Percentiles rank a stretch among this genome's conserved stretches.
Evolutionary conservation across 2,113 vertebrate species (phyloP).

Genomic region (Ctenomys sociabilis): DNA sequence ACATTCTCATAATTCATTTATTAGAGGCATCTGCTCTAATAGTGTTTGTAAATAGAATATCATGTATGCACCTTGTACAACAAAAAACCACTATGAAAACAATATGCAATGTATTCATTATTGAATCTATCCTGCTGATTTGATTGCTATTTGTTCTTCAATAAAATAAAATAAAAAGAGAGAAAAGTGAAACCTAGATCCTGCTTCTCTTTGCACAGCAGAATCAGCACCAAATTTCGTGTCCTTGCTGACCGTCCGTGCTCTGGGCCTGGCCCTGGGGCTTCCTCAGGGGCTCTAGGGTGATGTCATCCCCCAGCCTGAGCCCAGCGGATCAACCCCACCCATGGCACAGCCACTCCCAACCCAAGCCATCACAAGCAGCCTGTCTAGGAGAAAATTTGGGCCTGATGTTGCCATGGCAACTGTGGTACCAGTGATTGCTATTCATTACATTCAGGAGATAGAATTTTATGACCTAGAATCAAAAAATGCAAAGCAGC

Average conservation of each 20-base stretch:
- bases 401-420: constrained; percentile 55
- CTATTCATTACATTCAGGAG: constrained; percentile 40
- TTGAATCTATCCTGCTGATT: too few species aligned
- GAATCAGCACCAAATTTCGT: constrained; percentile 20
- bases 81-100: too few species aligned
- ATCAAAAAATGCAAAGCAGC: not conserved
- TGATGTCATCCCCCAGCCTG: constrained; percentile 49
- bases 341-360: not conserved
- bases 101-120: too few species aligned
- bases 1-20: too few species aligned
- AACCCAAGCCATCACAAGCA: not conserved
- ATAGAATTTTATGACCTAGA: constrained; percentile 67
- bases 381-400: constrained; percentile 54
- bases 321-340: not conserved
- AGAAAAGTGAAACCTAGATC: not conserved
- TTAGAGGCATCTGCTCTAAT: too few species aligned
- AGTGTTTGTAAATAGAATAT: too few species aligned
- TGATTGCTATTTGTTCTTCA: too few species aligned
- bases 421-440: constrained; percentile 49
- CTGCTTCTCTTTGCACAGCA: not conserved
- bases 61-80: too few species aligned
- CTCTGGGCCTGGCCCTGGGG: constrained; percentile 15
- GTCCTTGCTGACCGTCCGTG: not conserved
- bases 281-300: constrained; percentile 49
- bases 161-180: not conserved